These are phyloP conservation scores for Griposia aprilina DNA, from an alignment of 2,888 invertebrate genomes.

Conservation along the genomic window DNA sequence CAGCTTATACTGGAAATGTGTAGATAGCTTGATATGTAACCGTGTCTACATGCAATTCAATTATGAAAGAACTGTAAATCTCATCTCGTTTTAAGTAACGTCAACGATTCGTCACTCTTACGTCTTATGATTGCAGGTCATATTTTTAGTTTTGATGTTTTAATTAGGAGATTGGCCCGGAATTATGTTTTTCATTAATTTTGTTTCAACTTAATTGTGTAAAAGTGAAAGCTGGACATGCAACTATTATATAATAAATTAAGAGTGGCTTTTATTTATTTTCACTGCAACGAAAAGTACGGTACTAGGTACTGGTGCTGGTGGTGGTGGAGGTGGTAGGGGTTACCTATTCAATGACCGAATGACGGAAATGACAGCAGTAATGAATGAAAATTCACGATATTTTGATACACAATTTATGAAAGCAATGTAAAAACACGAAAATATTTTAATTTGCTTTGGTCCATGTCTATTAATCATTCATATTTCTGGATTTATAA, in stretches of 20 bases:
- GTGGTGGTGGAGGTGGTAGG: no score
- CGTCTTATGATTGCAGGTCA: conserved; percentile 26
- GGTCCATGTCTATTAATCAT: conserved; percentile 21
- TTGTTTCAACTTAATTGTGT: conserved; percentile 13
- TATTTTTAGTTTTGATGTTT: conserved; percentile 31
- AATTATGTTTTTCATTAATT: conserved; percentile 46
- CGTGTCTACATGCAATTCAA: conserved; percentile 44
- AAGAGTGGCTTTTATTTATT: not conserved
- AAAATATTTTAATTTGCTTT: conserved; percentile 16
- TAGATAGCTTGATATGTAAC: no score
- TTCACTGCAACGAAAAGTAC: not conserved
- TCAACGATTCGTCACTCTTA: conserved; percentile 42
- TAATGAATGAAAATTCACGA: not conserved
- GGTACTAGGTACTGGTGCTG: no score
- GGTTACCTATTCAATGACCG: not conserved
- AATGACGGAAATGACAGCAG: not conserved
- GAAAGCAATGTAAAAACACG: not conserved
- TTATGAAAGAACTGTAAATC: conserved; percentile 23
- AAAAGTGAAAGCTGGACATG: conserved; percentile 23
- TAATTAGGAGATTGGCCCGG: conserved; percentile 38
- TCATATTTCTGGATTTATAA: conserved; percentile 15
- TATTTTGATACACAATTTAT: not conserved
- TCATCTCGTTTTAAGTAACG: conserved; percentile 49
- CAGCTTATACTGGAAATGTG: no score
- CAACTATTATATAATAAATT: not conserved